Conservation (phyloP, 2,113 vertebrate species). For the Cephalopterus ornatus region DNA sequence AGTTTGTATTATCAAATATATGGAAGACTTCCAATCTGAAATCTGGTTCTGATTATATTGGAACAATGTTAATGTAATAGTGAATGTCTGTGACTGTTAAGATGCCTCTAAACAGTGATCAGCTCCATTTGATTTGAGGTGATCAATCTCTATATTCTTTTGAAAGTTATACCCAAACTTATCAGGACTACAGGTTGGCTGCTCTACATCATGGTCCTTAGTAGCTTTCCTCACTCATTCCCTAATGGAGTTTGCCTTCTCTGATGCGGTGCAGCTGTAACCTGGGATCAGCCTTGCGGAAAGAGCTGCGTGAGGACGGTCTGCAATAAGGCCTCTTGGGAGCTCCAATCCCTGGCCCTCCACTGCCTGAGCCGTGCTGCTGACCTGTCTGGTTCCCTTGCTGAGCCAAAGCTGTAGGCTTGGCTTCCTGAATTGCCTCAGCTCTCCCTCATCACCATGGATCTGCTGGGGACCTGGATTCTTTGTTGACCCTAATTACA, state of each 20-base stretch:
- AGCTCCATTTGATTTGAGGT: background rate
- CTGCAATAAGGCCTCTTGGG: background rate
- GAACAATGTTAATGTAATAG: background rate
- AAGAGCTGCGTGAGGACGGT: background rate
- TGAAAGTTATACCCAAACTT: background rate
- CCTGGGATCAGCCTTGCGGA: background rate
- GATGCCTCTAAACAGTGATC: background rate
- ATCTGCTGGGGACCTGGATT: background rate
- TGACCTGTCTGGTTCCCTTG: rapidly evolving
- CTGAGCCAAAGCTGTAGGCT: background rate
- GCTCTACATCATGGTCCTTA: background rate
- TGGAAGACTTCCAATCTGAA: background rate
- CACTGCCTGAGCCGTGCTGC: background rate
- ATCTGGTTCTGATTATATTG: background rate
- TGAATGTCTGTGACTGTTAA: background rate
- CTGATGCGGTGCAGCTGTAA: background rate
- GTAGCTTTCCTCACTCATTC: background rate
- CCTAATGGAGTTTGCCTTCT: background rate
- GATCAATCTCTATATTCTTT: background rate
- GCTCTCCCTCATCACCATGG: background rate
- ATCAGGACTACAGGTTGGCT: background rate
- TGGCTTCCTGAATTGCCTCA: background rate
- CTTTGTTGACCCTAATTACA: background rate
- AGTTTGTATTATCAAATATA: background rate
- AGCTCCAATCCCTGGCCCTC: background rate